These are phyloP conservation scores for Ageneiosus marmoratus DNA, from an alignment of 2,113 vertebrate species.

Conservation along the genomic window DNA sequence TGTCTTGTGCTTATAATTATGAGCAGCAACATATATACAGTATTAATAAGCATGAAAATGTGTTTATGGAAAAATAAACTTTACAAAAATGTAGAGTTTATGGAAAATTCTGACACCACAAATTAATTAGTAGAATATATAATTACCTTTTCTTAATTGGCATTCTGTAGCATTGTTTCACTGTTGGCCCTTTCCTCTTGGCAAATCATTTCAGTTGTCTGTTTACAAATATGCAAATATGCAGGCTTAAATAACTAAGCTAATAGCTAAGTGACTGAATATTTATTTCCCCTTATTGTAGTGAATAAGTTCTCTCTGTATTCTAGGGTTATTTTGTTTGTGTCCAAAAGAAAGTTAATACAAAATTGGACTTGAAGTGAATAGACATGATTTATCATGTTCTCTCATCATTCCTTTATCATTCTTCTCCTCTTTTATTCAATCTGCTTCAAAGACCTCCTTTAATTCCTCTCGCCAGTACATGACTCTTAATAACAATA, in stretches of 20 bases:
- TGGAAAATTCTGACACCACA: not conserved
- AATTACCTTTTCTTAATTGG: not conserved
- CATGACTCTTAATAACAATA: conserved; percentile 31
- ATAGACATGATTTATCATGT: too few species aligned
- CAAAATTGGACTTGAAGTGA: not conserved
- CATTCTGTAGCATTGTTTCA: not conserved
- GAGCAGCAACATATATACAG: too few species aligned
- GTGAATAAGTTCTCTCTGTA: not conserved
- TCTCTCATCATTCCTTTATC: not conserved
- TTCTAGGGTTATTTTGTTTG: not conserved
- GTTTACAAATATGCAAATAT: too few species aligned
- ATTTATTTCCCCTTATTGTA: not conserved
- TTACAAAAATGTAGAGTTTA: not conserved
- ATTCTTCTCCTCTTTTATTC: not conserved
- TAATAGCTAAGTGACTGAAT: not conserved
- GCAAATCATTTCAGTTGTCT: not conserved
- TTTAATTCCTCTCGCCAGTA: not conserved
- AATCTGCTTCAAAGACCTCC: not conserved
- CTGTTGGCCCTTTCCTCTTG: not conserved
- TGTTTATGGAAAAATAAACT: too few species aligned
- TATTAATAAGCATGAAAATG: too few species aligned
- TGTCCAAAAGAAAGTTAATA: not conserved
- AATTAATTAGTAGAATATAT: not conserved
- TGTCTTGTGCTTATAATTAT: not conserved
- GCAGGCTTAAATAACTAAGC: not conserved